Evolutionary conservation across 2,888 invertebrate species (phyloP).

Genomic region (Conistra vaccinii): DNA sequence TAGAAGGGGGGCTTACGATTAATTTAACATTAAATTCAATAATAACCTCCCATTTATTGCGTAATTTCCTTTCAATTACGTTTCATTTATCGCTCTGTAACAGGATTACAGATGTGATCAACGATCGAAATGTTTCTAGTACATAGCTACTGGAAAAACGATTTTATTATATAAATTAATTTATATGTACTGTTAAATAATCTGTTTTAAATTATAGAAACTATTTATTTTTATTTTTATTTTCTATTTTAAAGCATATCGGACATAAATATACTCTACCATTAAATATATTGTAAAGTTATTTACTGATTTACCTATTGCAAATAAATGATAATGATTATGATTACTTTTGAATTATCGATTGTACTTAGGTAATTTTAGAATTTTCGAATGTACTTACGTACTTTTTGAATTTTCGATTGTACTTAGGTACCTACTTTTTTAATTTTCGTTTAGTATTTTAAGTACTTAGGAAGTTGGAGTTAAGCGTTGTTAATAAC

Average conservation of each 20-base stretch:
- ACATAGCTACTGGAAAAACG: constrained; percentile 14
- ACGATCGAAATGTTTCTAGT: constrained; percentile 63
- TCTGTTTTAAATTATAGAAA: too few species aligned
- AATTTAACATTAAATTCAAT: constrained; percentile 91
- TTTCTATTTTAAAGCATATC: too few species aligned
- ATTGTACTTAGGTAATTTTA: neutral
- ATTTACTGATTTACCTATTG: too few species aligned
- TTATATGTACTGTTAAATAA: neutral
- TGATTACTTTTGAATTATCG: too few species aligned
- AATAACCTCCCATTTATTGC: constrained; percentile 90
- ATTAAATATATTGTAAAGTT: too few species aligned
- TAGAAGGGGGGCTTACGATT: constrained; percentile 84
- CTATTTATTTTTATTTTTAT: too few species aligned
- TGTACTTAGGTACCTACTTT: constrained; percentile 3
- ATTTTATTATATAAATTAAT: neutral
- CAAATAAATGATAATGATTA: too few species aligned
- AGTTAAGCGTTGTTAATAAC: constrained; percentile 56
- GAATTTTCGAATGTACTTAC: constrained; percentile 11
- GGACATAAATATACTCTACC: too few species aligned
- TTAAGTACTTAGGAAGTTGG: neutral
- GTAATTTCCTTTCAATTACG: constrained; percentile 90
- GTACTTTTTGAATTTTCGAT: neutral
- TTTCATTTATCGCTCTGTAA: constrained; percentile 89
- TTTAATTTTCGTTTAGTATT: constrained; percentile 4
- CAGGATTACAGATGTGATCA: constrained; percentile 82